A percentile compares a stretch with the other conserved stretches of the same genome.
These are phyloP conservation scores for Decapterus maruadsi DNA, from an alignment of 2,797 vertebrate species.

Conservation along the genomic window DNA sequence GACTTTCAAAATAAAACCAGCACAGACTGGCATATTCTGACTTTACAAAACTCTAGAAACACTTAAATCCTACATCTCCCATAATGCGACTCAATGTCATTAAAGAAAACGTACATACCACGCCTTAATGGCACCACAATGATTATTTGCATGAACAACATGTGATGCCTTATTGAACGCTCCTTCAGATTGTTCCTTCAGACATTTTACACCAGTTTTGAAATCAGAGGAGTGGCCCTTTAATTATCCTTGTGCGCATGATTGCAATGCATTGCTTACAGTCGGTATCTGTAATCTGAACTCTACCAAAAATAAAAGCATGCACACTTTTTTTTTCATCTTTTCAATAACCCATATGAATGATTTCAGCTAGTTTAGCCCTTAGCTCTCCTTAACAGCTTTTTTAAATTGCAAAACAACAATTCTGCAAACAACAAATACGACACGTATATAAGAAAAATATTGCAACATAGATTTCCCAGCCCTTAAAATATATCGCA, in stretches of 20 bases:
- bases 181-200: not conserved
- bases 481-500: slow-evolving; percentile 66
- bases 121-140: not conserved
- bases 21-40: not conserved
- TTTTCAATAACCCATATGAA: not conserved
- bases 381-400: slow-evolving; percentile 42
- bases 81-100: slow-evolving; percentile 1
- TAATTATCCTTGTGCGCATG: not conserved
- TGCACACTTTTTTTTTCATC: not conserved
- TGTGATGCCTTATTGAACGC: not conserved
- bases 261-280: not conserved
- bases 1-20: not conserved
- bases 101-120: not conserved
- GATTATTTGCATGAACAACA: not conserved
- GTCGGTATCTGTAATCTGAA: not conserved
- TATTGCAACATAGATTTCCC: slow-evolving; percentile 62
- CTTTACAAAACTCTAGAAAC: not conserved
- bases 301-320: not conserved
- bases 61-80: not conserved
- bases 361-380: slow-evolving; percentile 50
- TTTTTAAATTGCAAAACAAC: not conserved
- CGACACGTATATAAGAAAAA: slow-evolving; percentile 32
- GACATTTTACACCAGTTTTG: not conserved
- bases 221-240: slow-evolving; percentile 10
- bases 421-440: slow-evolving; percentile 35